Base-by-base conservation (phyloP, 1,140 invertebrate species). In the Scaptomyza pallida region DNA sequence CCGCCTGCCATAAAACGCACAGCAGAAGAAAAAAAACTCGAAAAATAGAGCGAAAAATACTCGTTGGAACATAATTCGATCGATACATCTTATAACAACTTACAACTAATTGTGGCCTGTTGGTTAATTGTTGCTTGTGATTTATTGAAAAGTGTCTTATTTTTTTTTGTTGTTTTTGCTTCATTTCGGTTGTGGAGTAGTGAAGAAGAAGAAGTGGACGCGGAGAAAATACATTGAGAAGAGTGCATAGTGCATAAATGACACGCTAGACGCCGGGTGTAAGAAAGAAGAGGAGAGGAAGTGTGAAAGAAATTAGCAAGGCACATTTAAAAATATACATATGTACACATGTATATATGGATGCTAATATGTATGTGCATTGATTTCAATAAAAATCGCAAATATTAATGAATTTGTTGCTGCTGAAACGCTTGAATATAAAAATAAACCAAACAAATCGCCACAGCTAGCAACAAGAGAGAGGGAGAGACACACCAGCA, bases 391-490 rank as follows among this genome's bases (percentile, higher is more conserved):
- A 73, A 68, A 76, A 73, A 68, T 80, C 59, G 68, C 78, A 30
- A 82, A 82, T 80, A 81, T 82, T 80, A 73, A 82, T 77, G 73
- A 61, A 73, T 41, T 72, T 54, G 63, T 72, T 72, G 69, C 60
- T 68, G 63, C 52, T 81, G 57, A 86, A 76, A 44, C 60, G 59
- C 59, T 57, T 70, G 59, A 40, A 62, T 64, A 62, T 70, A 57
- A 86, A 83, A 83, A 83, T 83, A 83, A 83, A 73, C 80, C 80
- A 83, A 83, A 83, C 80, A 83, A 83, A 86, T 80, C 76, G 48
- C 17, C 33, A 59, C 77, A 71, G 68, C 78, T 81, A 75, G 78
- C 78, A 81, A 81, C 78, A 81, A 72, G 77, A 82, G 77, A 82
- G 71, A 77, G 44, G 17, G 52, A 55, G 68, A 52, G 73, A 62